phyloP scores from a whole-genome alignment of 2,797 vertebrate species.

The Eulemur coronatus region DNA sequence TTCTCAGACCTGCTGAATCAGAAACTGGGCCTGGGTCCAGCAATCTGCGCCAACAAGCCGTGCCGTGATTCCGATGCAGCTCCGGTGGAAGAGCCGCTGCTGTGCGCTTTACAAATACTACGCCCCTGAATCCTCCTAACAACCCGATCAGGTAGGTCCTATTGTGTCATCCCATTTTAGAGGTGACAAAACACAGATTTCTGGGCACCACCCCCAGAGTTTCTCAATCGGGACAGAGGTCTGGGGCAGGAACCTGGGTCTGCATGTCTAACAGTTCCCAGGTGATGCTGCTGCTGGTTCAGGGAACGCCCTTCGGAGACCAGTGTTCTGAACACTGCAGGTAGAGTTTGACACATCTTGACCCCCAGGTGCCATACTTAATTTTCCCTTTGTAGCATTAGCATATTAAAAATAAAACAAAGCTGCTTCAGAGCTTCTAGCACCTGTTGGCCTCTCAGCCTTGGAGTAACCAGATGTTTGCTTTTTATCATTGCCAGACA shows the following conservation, averaged over 20 bases:
- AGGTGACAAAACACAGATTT: neutral
- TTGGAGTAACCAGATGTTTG: neutral
- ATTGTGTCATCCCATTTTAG: neutral
- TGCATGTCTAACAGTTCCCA: neutral
- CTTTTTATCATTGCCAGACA: neutral
- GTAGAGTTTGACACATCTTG: neutral
- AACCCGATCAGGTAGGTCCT: neutral
- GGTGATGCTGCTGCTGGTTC: neutral
- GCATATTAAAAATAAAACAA: neutral
- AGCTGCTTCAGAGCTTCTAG: neutral
- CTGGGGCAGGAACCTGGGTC: neutral
- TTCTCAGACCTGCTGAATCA: neutral
- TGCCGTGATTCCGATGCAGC: neutral
- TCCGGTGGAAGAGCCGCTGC: neutral
- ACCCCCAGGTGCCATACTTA: neutral
- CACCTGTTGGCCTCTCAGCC: neutral
- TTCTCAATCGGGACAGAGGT: neutral
- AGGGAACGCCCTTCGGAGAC: neutral
- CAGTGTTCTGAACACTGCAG: neutral
- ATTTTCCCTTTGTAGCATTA: neutral
- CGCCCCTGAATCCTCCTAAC: neutral
- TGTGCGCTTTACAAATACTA: fast-evolving
- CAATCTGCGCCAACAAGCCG: neutral
- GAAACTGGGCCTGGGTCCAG: neutral
- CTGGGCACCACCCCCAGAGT: neutral